Conservation (phyloP, 1,140 invertebrate genomes). For the Drosophila pandora region DNA sequence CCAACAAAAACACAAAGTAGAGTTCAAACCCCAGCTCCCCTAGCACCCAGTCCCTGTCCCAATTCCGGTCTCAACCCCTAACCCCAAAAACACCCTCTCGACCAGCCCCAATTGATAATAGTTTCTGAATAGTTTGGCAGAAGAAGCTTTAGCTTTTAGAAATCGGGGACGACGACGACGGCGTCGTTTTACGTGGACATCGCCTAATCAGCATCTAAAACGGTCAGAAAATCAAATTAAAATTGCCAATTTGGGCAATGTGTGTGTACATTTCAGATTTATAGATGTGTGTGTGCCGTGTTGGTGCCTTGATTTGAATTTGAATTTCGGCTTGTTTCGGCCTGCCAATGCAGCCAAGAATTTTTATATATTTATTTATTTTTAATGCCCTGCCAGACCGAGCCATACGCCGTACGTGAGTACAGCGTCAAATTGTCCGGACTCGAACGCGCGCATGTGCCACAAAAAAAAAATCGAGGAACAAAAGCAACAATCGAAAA, state of each 20-base stretch:
- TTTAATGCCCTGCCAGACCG: slow-evolving; percentile 56
- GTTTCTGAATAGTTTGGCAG: slow-evolving; percentile 48
- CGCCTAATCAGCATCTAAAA: slow-evolving; percentile 71
- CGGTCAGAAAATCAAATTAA: slow-evolving; percentile 77
- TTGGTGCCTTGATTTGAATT: slow-evolving; percentile 66
- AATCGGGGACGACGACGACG: slow-evolving; percentile 2
- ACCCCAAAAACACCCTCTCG: not conserved
- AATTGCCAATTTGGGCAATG: slow-evolving; percentile 69
- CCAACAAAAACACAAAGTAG: slow-evolving; percentile 26
- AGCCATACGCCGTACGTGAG: slow-evolving; percentile 60
- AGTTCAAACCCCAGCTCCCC: not conserved
- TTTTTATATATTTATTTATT: slow-evolving; percentile 72
- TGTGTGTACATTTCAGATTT: slow-evolving; percentile 9
- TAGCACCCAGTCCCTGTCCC: too few relatives aligned
- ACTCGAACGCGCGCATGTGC: slow-evolving; percentile 63
- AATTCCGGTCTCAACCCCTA: not conserved
- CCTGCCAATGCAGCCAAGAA: slow-evolving; percentile 64
- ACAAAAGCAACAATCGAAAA: slow-evolving; percentile 30
- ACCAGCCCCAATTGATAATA: slow-evolving; percentile 55
- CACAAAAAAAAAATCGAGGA: slow-evolving; percentile 48
- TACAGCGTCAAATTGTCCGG: slow-evolving; percentile 59
- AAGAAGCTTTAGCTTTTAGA: slow-evolving; percentile 10
- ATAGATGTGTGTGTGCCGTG: not conserved
- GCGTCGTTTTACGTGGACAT: slow-evolving; percentile 10
- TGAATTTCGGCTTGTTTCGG: slow-evolving; percentile 51